phyloP scores from a whole-genome alignment of 2,797 vertebrate species.

The Myripristis jacobus region DNA sequence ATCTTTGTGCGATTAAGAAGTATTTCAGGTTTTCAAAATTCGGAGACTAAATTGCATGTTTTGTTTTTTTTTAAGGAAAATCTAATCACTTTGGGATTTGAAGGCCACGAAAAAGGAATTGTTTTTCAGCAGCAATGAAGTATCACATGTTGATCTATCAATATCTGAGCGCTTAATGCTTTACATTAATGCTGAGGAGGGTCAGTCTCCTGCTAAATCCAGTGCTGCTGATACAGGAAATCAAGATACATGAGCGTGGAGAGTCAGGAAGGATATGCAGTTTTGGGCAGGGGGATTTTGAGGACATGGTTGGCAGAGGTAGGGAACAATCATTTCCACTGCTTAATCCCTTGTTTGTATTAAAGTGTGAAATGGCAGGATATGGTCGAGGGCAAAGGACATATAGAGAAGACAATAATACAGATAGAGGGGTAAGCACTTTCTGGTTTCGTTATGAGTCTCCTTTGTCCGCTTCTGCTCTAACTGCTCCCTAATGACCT shows the following conservation, averaged over 20 bases:
- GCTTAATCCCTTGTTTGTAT: slow-evolving; percentile 53
- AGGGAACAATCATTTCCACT: slow-evolving; percentile 60
- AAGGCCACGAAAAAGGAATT: too few relatives aligned
- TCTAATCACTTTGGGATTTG: too few relatives aligned
- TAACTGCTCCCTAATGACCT: slow-evolving; percentile 48
- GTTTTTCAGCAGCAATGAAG: too few relatives aligned
- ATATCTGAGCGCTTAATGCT: background rate
- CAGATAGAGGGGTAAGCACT: slow-evolving; percentile 21
- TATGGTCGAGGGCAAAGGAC: slow-evolving; percentile 49
- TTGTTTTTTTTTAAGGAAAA: too few relatives aligned
- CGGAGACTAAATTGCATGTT: too few relatives aligned
- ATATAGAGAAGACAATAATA: slow-evolving; percentile 55
- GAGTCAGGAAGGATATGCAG: slow-evolving; percentile 66
- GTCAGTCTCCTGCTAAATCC: background rate
- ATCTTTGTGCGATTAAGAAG: too few relatives aligned
- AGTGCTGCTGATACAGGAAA: slow-evolving; percentile 44
- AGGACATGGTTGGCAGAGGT: slow-evolving; percentile 44
- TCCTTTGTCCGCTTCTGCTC: slow-evolving; percentile 25
- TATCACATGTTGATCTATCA: background rate
- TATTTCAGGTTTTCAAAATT: too few relatives aligned
- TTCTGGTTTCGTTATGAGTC: slow-evolving; percentile 43
- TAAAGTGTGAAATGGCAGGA: slow-evolving; percentile 58
- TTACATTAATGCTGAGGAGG: background rate
- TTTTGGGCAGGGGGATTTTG: slow-evolving; percentile 51
- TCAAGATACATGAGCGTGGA: slow-evolving; percentile 32